These are phyloP conservation scores for Calidris pygmaea DNA, from an alignment of 2,113 vertebrate genomes.

Conservation along the genomic window DNA sequence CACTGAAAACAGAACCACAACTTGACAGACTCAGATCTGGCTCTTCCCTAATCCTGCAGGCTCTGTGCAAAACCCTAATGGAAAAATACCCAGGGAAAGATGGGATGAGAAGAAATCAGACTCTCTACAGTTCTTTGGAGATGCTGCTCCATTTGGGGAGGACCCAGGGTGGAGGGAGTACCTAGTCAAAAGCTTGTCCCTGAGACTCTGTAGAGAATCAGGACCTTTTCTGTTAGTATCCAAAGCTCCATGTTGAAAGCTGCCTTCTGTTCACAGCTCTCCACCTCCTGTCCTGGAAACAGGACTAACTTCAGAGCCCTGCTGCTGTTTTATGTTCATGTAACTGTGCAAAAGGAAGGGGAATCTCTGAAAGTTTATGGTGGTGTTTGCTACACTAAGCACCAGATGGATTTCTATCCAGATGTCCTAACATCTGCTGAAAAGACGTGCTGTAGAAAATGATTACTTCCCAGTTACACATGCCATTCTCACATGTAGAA, in stretches of 20 bases:
- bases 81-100: constrained; percentile 28
- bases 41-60: background rate
- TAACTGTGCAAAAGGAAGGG: background rate
- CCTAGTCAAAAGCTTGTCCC: background rate
- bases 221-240: background rate
- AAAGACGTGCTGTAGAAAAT: background rate
- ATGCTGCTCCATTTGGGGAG: background rate
- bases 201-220: background rate
- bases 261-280: background rate
- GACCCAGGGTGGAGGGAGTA: background rate
- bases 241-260: background rate
- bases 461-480: background rate
- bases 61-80: background rate
- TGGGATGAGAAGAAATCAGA: background rate
- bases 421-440: constrained; percentile 42
- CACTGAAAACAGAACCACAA: constrained; percentile 24
- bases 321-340: background rate
- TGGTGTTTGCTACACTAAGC: background rate
- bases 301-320: background rate
- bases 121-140: background rate
- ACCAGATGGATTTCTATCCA: constrained; percentile 24
- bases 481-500: background rate
- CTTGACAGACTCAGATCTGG: constrained; percentile 8
- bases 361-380: background rate
- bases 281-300: background rate